A percentile compares a stretch with the other conserved stretches of the same genome.
Evolutionary conservation across 2,888 invertebrate species (phyloP).

Genomic region (Andrena marginata): DNA sequence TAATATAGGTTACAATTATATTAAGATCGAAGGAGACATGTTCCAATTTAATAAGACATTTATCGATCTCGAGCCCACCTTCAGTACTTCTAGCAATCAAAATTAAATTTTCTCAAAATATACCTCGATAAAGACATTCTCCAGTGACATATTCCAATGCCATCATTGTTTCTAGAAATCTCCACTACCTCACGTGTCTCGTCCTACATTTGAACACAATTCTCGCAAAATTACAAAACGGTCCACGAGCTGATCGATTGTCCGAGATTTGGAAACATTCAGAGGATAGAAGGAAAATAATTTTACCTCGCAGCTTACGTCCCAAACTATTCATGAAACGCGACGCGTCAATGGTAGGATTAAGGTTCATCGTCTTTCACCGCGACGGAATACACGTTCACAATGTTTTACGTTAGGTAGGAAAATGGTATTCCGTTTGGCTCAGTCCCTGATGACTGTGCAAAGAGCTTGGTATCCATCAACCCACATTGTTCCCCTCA

Average conservation of each 20-base stretch:
- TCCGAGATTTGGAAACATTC: background rate
- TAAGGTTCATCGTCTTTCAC: slow-evolving; percentile 51
- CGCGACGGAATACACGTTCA: slow-evolving; percentile 26
- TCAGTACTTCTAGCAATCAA: too few species aligned
- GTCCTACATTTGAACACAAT: too few species aligned
- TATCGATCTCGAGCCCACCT: too few species aligned
- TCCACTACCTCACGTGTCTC: too few species aligned
- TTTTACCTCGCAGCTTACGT: slow-evolving; percentile 25
- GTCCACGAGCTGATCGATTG: background rate
- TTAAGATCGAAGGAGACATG: too few species aligned
- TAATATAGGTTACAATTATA: too few species aligned
- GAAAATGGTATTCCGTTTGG: slow-evolving; percentile 61
- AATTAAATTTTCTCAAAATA: too few species aligned
- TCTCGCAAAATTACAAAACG: too few species aligned
- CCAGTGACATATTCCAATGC: too few species aligned
- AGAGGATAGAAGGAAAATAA: slow-evolving; percentile 26
- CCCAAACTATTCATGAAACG: slow-evolving; percentile 35
- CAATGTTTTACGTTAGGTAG: slow-evolving; percentile 59
- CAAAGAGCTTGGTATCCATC: slow-evolving; percentile 70
- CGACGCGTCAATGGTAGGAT: slow-evolving; percentile 38
- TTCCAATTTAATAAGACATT: too few species aligned
- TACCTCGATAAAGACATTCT: too few species aligned
- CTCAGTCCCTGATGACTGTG: slow-evolving; percentile 66
- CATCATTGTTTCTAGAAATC: too few species aligned
- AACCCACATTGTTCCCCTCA: slow-evolving; percentile 64